Evolutionary conservation across 2,113 vertebrate species (phyloP), one percentile per base, ranked within the genome.

Genomic region (Ictidomys tridecemlineatus): DNA sequence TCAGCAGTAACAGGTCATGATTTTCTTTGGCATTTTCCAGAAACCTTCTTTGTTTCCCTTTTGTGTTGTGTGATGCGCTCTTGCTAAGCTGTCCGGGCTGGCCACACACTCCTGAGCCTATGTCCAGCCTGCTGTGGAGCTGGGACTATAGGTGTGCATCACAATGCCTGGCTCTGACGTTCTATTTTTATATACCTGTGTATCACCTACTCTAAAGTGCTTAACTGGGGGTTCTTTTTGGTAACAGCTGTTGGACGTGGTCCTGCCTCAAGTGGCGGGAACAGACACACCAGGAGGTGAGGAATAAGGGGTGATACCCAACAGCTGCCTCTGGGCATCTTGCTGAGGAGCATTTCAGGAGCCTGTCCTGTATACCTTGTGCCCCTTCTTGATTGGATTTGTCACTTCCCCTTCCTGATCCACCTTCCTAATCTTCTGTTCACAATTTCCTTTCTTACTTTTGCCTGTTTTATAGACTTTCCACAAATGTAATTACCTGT

Each of bases 271-370:
- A 9, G 0, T 2, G 9, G 4, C 4, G 7, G 2, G 37, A 12
- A 2, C 37, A 34, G 1, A 4, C 8, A 1, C 42, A 4, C 1
- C 1, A 1, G 4, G 37, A 14, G 0, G 20, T 16, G 0, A n/a
- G 13, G 78, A 8, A 4, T 20, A 1, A 5, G 67, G 67, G 28
- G 0, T 1, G 8, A 0, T 0, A 1, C 11, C 12, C 10, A 12
- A 5, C 0, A 20, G 16, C 37, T 8, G 65, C 12, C 0, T 18
- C 11, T 11, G 16, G 13, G 10, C 37, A 13, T 26, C 4, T 16
- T 5, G 3, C 22, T 5, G 34, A 20, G 61, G 24, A 37, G 26
- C 28, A 10, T 91, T 80, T 70, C 37, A 11, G 1, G 32, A 13
- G 34, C n/a, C 70, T 34, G 20, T 45, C 63, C 14, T 11, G 22